phyloP scores from a whole-genome alignment of 2,113 vertebrate genomes.

The Ciconia maguari region DNA sequence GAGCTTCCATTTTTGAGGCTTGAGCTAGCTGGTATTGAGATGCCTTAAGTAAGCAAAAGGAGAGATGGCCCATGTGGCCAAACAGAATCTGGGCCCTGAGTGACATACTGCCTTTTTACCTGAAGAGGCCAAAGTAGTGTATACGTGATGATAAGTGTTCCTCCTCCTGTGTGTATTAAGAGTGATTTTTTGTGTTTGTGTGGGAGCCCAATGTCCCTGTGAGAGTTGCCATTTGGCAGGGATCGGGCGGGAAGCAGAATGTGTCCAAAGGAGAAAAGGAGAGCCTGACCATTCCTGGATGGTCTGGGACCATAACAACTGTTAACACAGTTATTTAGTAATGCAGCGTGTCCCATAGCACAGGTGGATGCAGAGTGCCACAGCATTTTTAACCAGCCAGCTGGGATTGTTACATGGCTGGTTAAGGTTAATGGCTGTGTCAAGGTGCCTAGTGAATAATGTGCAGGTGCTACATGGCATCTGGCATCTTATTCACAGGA shows the following conservation, averaged over 20 bases:
- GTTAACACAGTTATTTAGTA: not conserved
- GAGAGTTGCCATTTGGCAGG: not conserved
- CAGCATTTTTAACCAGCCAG: not conserved
- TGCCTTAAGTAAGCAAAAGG: not conserved
- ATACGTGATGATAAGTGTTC: not conserved
- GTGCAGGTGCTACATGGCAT: not conserved
- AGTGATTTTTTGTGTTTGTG: not conserved
- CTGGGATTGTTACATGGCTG: not conserved
- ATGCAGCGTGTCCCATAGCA: no score
- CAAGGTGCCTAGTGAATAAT: not conserved
- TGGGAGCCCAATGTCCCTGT: not conserved
- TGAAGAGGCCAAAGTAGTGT: not conserved
- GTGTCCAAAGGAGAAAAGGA: not conserved
- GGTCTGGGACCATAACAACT: not conserved
- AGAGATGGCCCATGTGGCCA: not conserved
- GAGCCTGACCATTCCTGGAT: not conserved
- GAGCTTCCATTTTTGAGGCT: not conserved
- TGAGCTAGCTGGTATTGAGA: not conserved
- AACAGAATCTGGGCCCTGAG: not conserved
- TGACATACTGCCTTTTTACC: not conserved
- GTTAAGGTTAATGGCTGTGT: not conserved
- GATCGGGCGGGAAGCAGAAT: not conserved
- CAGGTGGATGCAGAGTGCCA: not conserved
- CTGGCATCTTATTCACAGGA: not conserved
- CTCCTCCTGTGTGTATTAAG: not conserved